Percentiles rank a stretch among this genome's conserved stretches.
phyloP scores from a whole-genome alignment of 2,797 vertebrate species.

The Morus bassanus region DNA sequence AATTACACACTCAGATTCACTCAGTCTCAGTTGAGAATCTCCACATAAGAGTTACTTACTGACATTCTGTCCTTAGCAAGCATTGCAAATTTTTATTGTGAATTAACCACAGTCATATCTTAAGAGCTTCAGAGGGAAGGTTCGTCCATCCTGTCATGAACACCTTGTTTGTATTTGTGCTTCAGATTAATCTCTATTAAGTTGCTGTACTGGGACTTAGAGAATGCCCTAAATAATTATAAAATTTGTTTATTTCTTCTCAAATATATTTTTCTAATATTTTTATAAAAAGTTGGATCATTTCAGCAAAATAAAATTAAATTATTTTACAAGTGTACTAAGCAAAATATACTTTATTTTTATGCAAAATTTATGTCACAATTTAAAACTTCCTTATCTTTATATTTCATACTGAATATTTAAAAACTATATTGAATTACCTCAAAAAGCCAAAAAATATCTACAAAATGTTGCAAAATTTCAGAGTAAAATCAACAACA shows the following conservation, averaged over 20 bases:
- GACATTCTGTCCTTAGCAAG: neutral
- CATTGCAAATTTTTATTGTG: neutral
- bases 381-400: neutral
- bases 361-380: neutral
- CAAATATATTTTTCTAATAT: neutral
- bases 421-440: neutral
- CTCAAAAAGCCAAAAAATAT: neutral
- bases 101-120: neutral
- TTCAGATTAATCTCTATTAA: neutral
- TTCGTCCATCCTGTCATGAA: neutral
- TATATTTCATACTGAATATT: neutral
- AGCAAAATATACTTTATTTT: neutral
- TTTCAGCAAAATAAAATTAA: neutral
- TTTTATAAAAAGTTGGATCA: neutral
- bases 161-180: neutral
- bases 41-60: neutral
- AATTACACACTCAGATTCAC: slow-evolving; percentile 51
- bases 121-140: neutral
- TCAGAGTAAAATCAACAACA: neutral
- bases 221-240: neutral
- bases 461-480: neutral
- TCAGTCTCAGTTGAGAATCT: slow-evolving; percentile 3
- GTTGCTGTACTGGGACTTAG: neutral
- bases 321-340: neutral
- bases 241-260: neutral